Evolutionary conservation across 2,797 vertebrate species (phyloP).

Genomic region (Pithecia hirsuta): DNA sequence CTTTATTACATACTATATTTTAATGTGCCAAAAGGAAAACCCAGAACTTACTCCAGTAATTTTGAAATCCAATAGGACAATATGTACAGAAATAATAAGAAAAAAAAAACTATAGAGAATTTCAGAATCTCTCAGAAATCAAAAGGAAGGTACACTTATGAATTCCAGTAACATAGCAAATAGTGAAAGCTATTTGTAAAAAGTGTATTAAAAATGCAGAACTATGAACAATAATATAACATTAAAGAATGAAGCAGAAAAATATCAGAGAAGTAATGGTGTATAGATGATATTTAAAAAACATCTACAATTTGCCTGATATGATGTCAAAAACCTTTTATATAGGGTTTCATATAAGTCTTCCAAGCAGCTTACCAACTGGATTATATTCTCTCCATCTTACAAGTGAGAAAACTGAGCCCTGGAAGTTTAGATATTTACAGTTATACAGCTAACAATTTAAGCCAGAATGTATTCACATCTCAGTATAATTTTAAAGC

Average conservation of each 20-base stretch:
- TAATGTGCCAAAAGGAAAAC: background rate
- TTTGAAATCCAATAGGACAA: background rate
- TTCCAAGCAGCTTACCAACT: background rate
- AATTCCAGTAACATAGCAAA: background rate
- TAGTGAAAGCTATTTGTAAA: background rate
- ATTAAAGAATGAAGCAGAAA: slow-evolving; percentile 10
- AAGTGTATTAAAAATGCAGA: background rate
- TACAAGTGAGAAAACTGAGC: background rate
- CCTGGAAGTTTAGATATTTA: background rate
- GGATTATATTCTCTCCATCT: background rate
- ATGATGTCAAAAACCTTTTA: background rate
- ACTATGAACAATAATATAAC: background rate
- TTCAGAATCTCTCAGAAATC: slow-evolving; percentile 4
- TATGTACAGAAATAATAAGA: background rate
- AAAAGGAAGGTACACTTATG: background rate
- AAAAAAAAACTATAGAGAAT: background rate
- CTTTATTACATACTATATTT: background rate
- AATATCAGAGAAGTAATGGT: background rate
- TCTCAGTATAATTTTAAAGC: background rate
- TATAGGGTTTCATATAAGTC: background rate
- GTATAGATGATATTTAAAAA: background rate
- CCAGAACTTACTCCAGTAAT: background rate
- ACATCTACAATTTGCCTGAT: background rate
- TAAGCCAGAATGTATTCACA: background rate
- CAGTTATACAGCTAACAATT: background rate